Conservation (phyloP, 1,140 invertebrate species). For the Caenorhabditis brenneri region DNA sequence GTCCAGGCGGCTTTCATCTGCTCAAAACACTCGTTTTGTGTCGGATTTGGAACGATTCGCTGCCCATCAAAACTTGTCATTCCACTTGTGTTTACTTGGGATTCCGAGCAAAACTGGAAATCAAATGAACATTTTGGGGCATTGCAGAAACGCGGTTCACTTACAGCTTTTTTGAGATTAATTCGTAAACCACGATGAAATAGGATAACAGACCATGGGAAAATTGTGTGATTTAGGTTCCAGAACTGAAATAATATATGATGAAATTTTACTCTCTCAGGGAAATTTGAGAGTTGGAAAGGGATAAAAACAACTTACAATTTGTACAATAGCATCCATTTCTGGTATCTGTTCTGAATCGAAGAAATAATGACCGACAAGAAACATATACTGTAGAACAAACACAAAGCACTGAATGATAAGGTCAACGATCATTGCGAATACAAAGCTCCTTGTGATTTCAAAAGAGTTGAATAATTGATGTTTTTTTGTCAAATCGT, state of each 20-base stretch:
- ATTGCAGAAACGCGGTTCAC: too few species aligned
- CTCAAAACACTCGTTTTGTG: not conserved
- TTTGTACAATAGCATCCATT: not conserved
- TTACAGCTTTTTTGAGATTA: not conserved
- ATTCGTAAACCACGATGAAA: not conserved
- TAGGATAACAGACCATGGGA: not conserved
- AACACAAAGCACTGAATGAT: not conserved
- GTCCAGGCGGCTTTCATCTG: not conserved
- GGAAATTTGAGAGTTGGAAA: too few species aligned
- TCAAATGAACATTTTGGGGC: too few species aligned
- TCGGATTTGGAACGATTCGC: not conserved
- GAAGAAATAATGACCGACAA: not conserved
- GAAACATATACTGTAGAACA: not conserved
- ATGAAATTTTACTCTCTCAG: not conserved
- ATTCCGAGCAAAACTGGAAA: not conserved
- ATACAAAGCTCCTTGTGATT: not conserved
- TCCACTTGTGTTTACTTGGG: not conserved
- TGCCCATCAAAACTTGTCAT: not conserved
- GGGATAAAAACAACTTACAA: not conserved
- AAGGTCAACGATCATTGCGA: not conserved
- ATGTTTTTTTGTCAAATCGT: not conserved
- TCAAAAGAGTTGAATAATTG: not conserved
- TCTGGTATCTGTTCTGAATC: not conserved
- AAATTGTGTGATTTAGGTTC: not conserved
- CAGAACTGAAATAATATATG: not conserved